Evolutionary conservation across 2,113 vertebrate genomes (phyloP).

Genomic region (Gnathochromis pfefferi): DNA sequence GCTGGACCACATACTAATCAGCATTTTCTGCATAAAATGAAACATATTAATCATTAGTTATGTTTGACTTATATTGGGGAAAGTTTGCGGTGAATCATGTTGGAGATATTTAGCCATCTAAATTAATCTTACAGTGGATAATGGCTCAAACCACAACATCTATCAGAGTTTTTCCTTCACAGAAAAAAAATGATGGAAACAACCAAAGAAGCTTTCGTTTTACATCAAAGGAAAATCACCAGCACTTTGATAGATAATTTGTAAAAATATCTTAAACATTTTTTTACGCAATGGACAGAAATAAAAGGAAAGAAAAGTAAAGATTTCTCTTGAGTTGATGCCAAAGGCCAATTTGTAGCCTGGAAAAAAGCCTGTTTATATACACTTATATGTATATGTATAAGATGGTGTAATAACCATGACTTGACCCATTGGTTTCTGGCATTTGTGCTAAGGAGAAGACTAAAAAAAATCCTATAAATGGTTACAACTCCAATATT

Average conservation of each 20-base stretch:
- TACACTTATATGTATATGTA: not conserved
- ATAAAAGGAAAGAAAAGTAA: not conserved
- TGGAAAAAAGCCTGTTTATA: not conserved
- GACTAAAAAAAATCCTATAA: not conserved
- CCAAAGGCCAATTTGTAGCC: not conserved
- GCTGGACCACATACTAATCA: not conserved
- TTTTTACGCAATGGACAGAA: not conserved
- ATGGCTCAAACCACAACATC: not conserved
- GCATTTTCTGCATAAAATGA: not conserved
- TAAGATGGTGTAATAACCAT: not conserved
- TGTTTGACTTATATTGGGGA: not conserved
- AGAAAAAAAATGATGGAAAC: not conserved
- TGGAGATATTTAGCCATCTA: not conserved
- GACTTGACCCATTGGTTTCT: not conserved
- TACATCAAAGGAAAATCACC: not conserved
- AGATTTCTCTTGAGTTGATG: not conserved
- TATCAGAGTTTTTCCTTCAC: not conserved
- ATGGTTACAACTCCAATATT: not conserved
- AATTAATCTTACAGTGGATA: not conserved
- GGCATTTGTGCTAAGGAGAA: not conserved
- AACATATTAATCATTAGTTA: not conserved
- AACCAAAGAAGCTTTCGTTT: not conserved
- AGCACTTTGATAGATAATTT: not conserved
- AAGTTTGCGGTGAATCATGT: not conserved
- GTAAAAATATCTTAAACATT: not conserved